Conservation (phyloP, 2,113 vertebrate species). For the Microtus montanus region DNA sequence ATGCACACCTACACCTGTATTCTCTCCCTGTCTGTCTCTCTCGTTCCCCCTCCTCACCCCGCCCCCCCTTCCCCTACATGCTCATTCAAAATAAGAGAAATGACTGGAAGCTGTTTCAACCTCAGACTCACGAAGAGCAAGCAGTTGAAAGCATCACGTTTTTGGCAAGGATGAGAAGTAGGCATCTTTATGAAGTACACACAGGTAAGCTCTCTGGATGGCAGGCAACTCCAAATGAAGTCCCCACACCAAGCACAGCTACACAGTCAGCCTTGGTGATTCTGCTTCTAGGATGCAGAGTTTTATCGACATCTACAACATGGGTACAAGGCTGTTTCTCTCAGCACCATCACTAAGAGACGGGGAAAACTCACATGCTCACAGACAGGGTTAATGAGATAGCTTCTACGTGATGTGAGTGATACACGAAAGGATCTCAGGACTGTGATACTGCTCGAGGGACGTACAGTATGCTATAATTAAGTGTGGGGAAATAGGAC, state of each 20-base stretch:
- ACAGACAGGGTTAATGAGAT: neutral
- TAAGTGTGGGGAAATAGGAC: neutral
- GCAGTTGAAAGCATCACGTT: neutral
- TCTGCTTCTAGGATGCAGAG: constrained; percentile 43
- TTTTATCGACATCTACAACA: constrained; percentile 4
- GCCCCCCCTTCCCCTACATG: neutral
- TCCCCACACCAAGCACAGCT: neutral
- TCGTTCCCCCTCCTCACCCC: neutral
- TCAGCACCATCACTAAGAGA: neutral
- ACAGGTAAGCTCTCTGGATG: neutral
- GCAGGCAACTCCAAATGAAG: constrained; percentile 25
- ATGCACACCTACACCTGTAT: neutral
- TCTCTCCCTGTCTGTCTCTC: neutral
- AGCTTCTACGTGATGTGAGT: neutral
- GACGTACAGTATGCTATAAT: neutral
- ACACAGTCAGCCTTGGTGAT: neutral
- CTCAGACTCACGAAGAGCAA: neutral
- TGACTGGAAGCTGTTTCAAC: neutral
- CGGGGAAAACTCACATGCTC: neutral
- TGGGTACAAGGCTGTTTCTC: neutral
- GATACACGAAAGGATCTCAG: neutral
- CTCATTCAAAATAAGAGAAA: neutral
- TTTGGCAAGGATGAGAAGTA: constrained; percentile 5
- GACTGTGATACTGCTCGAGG: neutral
- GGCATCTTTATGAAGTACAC: no score